Conservation (phyloP, 2,113 vertebrate species). For the Irena cyanogastra region DNA sequence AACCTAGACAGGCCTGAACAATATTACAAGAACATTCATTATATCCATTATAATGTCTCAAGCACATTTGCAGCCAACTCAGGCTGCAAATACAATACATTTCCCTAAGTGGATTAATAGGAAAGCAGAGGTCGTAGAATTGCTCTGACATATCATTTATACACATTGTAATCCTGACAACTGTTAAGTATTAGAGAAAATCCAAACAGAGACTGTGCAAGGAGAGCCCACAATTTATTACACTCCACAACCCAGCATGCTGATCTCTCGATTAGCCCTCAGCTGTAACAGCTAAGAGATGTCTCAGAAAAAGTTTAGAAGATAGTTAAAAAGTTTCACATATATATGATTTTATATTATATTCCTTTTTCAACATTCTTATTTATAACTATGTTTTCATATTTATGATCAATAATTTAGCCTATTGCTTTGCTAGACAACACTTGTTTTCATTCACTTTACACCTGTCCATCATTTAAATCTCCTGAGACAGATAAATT, state of each 20-base stretch:
- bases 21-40: background rate
- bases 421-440: background rate
- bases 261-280: background rate
- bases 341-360: background rate
- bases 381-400: background rate
- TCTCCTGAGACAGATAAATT: background rate
- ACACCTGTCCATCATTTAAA: background rate
- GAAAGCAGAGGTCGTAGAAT: background rate
- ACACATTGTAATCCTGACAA: background rate
- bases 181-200: background rate
- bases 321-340: background rate
- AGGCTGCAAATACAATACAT: background rate
- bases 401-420: background rate
- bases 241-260: background rate
- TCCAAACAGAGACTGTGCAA: background rate
- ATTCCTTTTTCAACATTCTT: background rate
- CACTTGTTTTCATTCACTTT: background rate
- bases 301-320: background rate
- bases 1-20: background rate
- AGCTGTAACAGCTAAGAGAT: background rate
- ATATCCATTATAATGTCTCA: background rate
- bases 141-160: background rate
- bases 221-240: background rate
- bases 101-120: background rate
- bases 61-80: background rate